Percentiles rank a stretch among this genome's conserved stretches.
phyloP scores from a whole-genome alignment of 1,140 invertebrate species.

The Belonocnema kinseyi region DNA sequence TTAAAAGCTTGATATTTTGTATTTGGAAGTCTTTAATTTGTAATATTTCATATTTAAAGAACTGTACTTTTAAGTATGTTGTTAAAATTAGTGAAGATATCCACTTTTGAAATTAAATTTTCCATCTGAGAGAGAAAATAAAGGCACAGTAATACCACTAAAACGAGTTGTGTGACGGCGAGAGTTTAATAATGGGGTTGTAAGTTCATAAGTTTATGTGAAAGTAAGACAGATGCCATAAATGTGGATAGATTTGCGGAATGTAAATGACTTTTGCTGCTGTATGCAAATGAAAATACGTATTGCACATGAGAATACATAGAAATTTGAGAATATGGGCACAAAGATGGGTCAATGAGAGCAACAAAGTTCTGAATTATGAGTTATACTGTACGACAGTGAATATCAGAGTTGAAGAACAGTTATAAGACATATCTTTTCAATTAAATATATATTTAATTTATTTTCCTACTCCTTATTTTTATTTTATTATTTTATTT shows the following conservation, averaged over 20 bases:
- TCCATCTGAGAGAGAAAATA: background rate
- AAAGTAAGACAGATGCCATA: conserved; percentile 22
- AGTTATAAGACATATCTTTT: too few species aligned
- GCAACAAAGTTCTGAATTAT: conserved; percentile 16
- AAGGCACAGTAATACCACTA: background rate
- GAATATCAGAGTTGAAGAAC: background rate
- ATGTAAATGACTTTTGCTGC: conserved; percentile 13
- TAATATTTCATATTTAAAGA: too few species aligned
- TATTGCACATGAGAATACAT: background rate
- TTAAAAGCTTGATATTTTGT: too few species aligned
- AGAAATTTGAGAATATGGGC: background rate
- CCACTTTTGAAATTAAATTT: background rate
- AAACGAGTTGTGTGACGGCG: background rate
- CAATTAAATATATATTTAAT: too few species aligned
- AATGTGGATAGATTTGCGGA: conserved; percentile 25
- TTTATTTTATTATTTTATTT: too few species aligned
- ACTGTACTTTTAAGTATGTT: too few species aligned
- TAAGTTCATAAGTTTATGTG: conserved; percentile 18
- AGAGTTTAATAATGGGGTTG: conserved; percentile 19
- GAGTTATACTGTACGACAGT: conserved; percentile 12
- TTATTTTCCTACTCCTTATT: too few species aligned
- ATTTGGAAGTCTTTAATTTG: too few species aligned
- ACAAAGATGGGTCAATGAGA: conserved; percentile 11
- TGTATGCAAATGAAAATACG: conserved; percentile 1
- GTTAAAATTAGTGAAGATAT: too few species aligned